Conservation (phyloP, 2,797 vertebrate genomes). For the Potorous gilbertii region DNA sequence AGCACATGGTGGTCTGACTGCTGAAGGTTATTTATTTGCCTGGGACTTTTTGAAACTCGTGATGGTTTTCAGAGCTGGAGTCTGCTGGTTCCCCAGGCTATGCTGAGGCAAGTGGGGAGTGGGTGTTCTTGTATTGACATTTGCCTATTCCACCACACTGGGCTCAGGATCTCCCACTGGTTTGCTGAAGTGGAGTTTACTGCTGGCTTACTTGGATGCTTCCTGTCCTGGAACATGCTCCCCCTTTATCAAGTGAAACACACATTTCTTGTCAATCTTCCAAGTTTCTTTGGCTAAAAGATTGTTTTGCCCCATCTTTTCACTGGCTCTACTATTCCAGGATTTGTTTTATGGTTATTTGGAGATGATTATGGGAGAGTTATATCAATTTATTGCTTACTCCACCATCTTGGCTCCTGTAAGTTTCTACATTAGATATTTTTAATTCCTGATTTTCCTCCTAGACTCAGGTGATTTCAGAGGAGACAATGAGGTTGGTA, state of each 20-base stretch:
- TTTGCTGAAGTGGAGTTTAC: neutral
- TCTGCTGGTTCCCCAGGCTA: neutral
- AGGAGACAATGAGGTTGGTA: too few species aligned
- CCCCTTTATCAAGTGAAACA: neutral
- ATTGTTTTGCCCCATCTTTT: neutral
- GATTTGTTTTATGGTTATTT: neutral
- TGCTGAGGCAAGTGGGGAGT: neutral
- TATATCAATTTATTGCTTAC: neutral
- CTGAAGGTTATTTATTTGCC: neutral
- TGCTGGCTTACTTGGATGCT: neutral
- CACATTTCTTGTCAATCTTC: neutral
- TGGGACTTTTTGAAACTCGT: neutral
- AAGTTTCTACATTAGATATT: neutral
- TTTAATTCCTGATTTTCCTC: conserved; percentile 42
- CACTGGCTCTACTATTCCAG: neutral
- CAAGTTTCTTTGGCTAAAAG: neutral
- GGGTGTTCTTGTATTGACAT: neutral
- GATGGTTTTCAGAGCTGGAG: neutral
- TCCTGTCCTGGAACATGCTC: neutral
- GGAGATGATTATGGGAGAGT: neutral
- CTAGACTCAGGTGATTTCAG: too few species aligned
- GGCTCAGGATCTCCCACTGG: neutral
- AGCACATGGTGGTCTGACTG: neutral
- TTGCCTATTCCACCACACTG: neutral
- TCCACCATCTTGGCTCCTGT: neutral